Percentiles rank a stretch among this genome's conserved stretches.
phyloP scores from a whole-genome alignment of 23 tunicate species.

The Ciona savignyi region DNA sequence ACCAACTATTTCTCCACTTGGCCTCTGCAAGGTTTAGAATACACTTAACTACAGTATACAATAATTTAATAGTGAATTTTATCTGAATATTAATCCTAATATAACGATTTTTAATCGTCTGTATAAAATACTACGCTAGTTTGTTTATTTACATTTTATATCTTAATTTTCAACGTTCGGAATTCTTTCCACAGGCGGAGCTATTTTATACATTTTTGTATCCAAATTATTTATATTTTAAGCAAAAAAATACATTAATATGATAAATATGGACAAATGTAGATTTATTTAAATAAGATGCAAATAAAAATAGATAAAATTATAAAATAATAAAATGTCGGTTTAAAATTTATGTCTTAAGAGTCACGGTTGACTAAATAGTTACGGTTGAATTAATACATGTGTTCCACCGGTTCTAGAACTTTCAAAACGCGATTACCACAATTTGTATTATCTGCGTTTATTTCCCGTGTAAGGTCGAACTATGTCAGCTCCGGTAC shows the following conservation, averaged over 20 bases:
- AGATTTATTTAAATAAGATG: too few species aligned
- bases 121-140: neutral
- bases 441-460: neutral
- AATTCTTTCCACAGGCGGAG: neutral
- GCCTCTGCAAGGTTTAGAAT: too few species aligned
- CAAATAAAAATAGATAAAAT: too few species aligned
- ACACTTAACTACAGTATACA: too few species aligned
- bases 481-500: conserved; percentile 43
- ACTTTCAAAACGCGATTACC: neutral
- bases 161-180: neutral
- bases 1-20: too few species aligned
- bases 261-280: too few species aligned
- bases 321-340: too few species aligned
- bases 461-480: neutral
- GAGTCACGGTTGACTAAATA: neutral
- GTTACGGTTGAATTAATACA: neutral
- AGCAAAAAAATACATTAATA: too few species aligned
- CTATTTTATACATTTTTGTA: neutral
- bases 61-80: too few species aligned
- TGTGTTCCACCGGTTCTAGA: neutral
- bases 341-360: neutral
- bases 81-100: too few species aligned
- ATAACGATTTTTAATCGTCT: too few species aligned
- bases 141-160: neutral
- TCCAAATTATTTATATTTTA: too few species aligned